Conservation (phyloP, 2,797 vertebrate species). For the Atherinosoma microstoma region DNA sequence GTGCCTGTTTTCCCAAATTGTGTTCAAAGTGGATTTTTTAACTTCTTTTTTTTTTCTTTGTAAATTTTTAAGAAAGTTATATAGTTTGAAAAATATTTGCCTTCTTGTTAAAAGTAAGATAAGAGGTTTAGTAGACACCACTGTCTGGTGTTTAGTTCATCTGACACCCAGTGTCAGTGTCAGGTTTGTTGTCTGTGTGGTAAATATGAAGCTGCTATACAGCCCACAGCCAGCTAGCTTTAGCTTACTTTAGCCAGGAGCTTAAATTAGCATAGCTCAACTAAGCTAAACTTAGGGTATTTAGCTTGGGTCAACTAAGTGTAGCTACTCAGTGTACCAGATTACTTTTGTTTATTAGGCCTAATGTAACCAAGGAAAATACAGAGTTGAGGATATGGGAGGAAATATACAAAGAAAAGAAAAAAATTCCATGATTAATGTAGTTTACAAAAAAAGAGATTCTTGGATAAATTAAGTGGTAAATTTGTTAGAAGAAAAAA, state of each 20-base stretch:
- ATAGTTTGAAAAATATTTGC: constrained; percentile 3
- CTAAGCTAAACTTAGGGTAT: too few species aligned
- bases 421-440: background rate
- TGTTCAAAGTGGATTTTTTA: constrained; percentile 18
- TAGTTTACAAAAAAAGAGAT: background rate
- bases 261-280: background rate
- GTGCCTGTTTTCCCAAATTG: constrained; percentile 2
- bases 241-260: background rate
- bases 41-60: background rate
- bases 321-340: too few species aligned
- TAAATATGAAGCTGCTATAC: constrained; percentile 14
- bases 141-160: constrained; percentile 1
- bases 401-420: background rate
- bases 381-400: background rate
- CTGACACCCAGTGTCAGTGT: background rate
- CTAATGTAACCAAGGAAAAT: background rate
- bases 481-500: background rate
- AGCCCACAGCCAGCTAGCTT: background rate
- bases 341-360: background rate
- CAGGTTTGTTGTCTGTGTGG: constrained; percentile 1
- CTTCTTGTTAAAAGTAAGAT: background rate
- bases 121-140: background rate
- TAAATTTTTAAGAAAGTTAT: background rate
- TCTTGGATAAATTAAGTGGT: background rate
- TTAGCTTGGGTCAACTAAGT: too few species aligned